These are phyloP conservation scores for Zelleria hepariella DNA, from an alignment of 2,888 invertebrate species.

Conservation along the genomic window DNA sequence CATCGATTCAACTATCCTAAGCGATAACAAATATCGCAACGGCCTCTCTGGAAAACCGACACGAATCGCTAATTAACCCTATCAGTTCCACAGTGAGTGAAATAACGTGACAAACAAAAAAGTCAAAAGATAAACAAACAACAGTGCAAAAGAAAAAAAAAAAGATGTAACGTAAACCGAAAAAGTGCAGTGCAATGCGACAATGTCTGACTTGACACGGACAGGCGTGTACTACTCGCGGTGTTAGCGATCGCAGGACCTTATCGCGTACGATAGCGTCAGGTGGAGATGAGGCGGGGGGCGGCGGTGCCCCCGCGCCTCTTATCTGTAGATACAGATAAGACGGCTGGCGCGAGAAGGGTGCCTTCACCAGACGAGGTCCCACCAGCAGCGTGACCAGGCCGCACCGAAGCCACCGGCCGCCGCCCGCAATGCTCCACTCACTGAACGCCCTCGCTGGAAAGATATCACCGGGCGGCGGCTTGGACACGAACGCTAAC, in stretches of 20 bases:
- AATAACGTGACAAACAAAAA: neutral
- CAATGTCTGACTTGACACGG: constrained; percentile 44
- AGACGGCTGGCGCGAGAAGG: constrained; percentile 20
- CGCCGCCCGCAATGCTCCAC: constrained; percentile 87
- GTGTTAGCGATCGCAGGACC: neutral
- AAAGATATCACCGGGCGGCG: constrained; percentile 88
- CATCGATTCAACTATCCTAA: neutral
- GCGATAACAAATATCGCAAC: constrained; percentile 1
- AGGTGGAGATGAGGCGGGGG: constrained; percentile 68
- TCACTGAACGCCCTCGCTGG: constrained; percentile 90
- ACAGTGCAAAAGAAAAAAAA: neutral
- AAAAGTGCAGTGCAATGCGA: constrained; percentile 1
- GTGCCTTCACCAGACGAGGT: constrained; percentile 24
- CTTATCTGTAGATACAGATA: constrained; percentile 70
- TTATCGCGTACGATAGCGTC: constrained; percentile 43
- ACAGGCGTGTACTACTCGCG: constrained; percentile 27
- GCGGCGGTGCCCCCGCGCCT: constrained; percentile 65
- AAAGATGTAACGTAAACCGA: neutral
- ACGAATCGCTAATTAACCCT: neutral
- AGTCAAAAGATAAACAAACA: neutral
- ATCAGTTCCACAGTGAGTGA: neutral
- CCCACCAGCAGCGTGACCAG: constrained; percentile 63
- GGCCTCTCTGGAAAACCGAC: neutral
- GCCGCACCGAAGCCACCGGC: constrained; percentile 51
- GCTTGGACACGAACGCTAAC: constrained; percentile 79